Evolutionary conservation across 2,113 vertebrate species (phyloP).

Genomic region (Tragelaphus buxtoni): DNA sequence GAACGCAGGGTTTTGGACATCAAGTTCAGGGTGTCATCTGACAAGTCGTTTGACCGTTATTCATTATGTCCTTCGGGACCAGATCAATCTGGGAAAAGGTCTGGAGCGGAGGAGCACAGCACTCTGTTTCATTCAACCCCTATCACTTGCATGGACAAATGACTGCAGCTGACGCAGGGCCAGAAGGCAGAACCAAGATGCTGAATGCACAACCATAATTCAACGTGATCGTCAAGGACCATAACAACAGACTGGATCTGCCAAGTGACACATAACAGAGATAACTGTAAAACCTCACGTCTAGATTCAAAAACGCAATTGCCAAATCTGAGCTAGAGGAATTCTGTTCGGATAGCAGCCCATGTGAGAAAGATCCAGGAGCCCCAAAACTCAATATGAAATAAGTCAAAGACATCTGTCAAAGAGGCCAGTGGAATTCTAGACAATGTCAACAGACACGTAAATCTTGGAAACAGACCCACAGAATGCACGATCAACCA

Average conservation of each 20-base stretch:
- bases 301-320: not conserved
- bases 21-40: not conserved
- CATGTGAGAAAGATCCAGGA: not conserved
- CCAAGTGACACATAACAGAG: not conserved
- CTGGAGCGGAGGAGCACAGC: not conserved
- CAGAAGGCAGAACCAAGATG: not conserved
- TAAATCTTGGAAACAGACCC: not conserved
- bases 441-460: accelerated
- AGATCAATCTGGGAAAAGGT: not conserved
- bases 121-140: not conserved
- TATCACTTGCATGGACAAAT: accelerated
- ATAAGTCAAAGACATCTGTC: not conserved
- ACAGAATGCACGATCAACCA: not conserved
- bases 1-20: not conserved
- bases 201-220: not conserved
- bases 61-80: not conserved
- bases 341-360: not conserved
- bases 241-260: not conserved
- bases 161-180: not conserved
- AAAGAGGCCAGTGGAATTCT: not conserved
- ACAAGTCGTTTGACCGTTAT: not conserved
- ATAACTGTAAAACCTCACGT: not conserved
- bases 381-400: not conserved
- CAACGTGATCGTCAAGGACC: not conserved
- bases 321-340: not conserved